phyloP scores from a whole-genome alignment of 2,113 vertebrate genomes.

The Mormoops blainvillei region DNA sequence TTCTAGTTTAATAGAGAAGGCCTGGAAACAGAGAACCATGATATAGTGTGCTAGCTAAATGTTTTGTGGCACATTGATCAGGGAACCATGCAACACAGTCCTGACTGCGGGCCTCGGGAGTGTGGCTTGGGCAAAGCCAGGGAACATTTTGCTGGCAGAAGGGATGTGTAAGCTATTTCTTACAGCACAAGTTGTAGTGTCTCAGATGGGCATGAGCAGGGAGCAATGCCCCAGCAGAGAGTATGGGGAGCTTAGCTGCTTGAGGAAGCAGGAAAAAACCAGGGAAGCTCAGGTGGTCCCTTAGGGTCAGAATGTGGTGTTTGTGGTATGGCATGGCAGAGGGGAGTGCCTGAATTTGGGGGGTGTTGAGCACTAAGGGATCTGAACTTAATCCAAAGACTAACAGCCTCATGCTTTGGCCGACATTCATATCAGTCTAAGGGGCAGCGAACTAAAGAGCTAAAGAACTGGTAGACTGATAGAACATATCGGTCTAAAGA shows the following conservation, averaged over 20 bases:
- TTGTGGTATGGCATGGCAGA: background rate
- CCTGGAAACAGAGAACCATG: background rate
- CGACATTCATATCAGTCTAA: background rate
- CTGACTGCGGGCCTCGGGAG: too few relatives aligned
- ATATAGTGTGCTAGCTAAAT: background rate
- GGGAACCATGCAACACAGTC: background rate
- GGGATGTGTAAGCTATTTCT: background rate
- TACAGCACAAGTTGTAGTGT: accelerated
- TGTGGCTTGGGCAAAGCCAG: background rate
- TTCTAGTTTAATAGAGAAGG: background rate
- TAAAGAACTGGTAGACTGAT: too few relatives aligned
- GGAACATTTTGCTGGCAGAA: background rate
- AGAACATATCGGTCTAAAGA: too few relatives aligned
- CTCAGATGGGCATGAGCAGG: background rate
- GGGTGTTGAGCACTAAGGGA: background rate
- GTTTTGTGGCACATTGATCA: background rate
- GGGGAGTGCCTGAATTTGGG: background rate
- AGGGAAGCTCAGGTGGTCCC: background rate
- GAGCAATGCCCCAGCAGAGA: background rate
- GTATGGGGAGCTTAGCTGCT: background rate
- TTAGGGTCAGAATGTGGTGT: background rate
- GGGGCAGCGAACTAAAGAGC: too few relatives aligned
- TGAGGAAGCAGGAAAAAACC: background rate
- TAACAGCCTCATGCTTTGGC: background rate
- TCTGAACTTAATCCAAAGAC: background rate